Evolutionary conservation across 2,888 invertebrate species (phyloP).

Genomic region (Physocephala rufipes): DNA sequence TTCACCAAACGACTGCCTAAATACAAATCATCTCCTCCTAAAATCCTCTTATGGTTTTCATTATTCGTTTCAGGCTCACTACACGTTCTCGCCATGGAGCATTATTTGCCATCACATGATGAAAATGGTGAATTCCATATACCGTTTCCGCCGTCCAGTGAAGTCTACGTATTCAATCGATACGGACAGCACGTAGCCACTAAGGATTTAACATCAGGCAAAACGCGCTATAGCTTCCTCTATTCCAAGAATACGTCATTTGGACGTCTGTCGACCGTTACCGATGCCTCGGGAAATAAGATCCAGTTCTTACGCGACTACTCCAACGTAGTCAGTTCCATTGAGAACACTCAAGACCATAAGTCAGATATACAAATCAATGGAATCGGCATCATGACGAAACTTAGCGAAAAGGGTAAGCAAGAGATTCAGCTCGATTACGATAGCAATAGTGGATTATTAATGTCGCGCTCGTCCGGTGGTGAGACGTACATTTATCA

Average conservation of each 20-base stretch:
- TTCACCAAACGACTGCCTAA: not conserved
- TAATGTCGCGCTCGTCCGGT: slow-evolving; percentile 85
- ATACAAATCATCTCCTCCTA: slow-evolving; percentile 35
- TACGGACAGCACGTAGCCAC: slow-evolving; percentile 97
- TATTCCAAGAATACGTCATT: slow-evolving; percentile 97
- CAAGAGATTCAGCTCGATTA: slow-evolving; percentile 91
- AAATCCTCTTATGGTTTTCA: slow-evolving; percentile 37
- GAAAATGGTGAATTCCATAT: slow-evolving; percentile 93
- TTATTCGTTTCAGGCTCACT: slow-evolving; percentile 71
- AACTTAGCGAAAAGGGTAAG: slow-evolving; percentile 86
- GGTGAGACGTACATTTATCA: slow-evolving; percentile 90
- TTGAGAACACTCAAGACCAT: slow-evolving; percentile 93
- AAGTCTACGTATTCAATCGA: slow-evolving; percentile 91
- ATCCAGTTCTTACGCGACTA: slow-evolving; percentile 92
- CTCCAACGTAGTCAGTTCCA: slow-evolving; percentile 90
- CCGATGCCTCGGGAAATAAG: slow-evolving; percentile 92
- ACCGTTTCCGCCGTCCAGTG: slow-evolving; percentile 91
- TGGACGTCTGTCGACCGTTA: slow-evolving; percentile 91
- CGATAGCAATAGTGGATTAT: slow-evolving; percentile 85
- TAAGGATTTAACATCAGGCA: slow-evolving; percentile 93
- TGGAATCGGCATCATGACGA: slow-evolving; percentile 89
- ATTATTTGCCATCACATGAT: slow-evolving; percentile 86
- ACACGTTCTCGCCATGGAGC: slow-evolving; percentile 85
- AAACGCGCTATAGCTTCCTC: slow-evolving; percentile 92
- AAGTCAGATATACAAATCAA: slow-evolving; percentile 92